Conservation (phyloP, 2,113 vertebrate species). For the Python bivittatus region DNA sequence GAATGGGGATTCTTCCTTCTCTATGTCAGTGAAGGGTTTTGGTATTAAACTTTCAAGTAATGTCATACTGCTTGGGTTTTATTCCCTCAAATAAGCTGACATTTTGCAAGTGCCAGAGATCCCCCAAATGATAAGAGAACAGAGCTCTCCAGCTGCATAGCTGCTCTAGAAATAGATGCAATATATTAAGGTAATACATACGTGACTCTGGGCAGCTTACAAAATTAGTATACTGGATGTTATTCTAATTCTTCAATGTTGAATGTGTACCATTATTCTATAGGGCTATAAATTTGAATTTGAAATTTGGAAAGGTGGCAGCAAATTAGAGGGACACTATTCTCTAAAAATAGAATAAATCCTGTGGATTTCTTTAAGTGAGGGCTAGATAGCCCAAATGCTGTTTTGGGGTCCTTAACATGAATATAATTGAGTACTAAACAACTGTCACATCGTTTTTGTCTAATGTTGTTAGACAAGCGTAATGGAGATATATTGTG, state of each 20-base stretch:
- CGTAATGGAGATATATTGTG: background rate
- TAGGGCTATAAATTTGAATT: background rate
- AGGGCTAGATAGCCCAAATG: background rate
- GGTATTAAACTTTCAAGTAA: background rate
- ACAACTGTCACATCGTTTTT: slow-evolving; percentile 1
- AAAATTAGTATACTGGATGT: background rate
- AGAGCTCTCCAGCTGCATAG: background rate
- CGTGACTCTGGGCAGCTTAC: background rate
- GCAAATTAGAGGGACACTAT: background rate
- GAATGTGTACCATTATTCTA: background rate
- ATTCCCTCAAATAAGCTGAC: background rate
- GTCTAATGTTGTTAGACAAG: background rate
- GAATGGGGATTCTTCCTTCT: background rate
- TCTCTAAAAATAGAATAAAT: background rate
- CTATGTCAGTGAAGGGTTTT: background rate
- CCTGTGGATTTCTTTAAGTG: background rate
- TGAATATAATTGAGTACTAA: slow-evolving; percentile 25
- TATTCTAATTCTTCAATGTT: background rate
- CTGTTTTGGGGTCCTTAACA: background rate
- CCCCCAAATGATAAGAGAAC: too few relatives aligned
- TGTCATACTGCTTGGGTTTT: background rate
- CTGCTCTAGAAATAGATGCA: background rate
- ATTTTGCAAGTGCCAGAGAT: background rate
- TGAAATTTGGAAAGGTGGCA: background rate
- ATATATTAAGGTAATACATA: background rate